A percentile compares a stretch with the other conserved stretches of the same genome.
Conservation (phyloP, 2,888 invertebrate genomes). For the Dyspetes luteomarginatus region DNA sequence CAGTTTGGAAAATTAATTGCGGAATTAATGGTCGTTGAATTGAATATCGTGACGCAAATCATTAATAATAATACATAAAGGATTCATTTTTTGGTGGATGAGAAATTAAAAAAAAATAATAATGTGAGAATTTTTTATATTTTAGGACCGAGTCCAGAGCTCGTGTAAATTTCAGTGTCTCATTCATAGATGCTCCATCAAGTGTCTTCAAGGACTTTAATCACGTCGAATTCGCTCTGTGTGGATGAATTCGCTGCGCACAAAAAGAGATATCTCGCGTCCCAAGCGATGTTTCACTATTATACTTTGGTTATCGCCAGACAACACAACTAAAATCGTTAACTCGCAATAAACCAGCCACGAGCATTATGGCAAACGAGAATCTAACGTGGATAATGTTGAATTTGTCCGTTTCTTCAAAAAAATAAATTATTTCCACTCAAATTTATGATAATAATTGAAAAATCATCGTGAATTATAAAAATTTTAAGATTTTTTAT, state of each 20-base stretch:
- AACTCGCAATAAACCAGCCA: neutral
- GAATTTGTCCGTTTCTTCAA: too few relatives aligned
- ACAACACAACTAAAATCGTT: neutral
- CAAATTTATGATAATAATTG: too few relatives aligned
- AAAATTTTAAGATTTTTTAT: too few relatives aligned
- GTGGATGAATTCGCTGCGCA: conserved; percentile 41
- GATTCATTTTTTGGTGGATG: neutral
- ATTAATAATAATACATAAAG: neutral
- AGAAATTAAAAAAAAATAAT: too few relatives aligned
- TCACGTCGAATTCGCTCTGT: conserved; percentile 46
- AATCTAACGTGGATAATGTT: neutral
- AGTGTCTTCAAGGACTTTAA: conserved; percentile 17
- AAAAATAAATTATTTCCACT: too few relatives aligned
- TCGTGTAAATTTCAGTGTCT: conserved; percentile 13
- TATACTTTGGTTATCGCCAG: conserved; percentile 22
- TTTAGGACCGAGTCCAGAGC: neutral
- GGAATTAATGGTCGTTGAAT: neutral
- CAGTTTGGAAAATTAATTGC: conserved; percentile 42
- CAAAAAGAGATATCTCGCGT: conserved; percentile 37
- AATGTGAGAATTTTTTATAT: neutral
- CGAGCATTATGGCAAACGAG: neutral
- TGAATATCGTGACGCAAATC: neutral
- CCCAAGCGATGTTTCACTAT: conserved; percentile 27
- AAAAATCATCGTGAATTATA: too few relatives aligned
- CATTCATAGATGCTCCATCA: conserved; percentile 7